Conservation (phyloP, 2,888 invertebrate genomes). For the Patella pellucida region DNA sequence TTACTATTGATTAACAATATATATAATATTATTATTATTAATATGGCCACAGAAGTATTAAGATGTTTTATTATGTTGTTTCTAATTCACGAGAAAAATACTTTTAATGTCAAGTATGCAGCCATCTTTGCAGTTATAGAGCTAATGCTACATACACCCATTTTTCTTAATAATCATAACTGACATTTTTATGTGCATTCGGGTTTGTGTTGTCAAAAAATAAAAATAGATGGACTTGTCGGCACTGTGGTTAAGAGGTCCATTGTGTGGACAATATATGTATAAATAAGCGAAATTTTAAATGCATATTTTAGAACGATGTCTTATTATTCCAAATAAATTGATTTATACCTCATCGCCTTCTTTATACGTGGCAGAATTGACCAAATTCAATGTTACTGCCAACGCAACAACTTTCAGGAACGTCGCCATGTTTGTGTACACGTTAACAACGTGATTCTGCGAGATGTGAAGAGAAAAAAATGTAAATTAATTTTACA, state of each 20-base stretch:
- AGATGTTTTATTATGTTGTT: too few relatives aligned
- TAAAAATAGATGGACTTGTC: too few relatives aligned
- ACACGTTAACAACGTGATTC: constrained; percentile 1
- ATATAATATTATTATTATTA: too few relatives aligned
- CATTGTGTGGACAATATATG: neutral
- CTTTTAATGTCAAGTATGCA: too few relatives aligned
- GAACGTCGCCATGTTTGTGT: constrained; percentile 56
- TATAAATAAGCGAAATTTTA: neutral
- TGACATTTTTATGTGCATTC: too few relatives aligned
- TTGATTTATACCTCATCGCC: constrained; percentile 53
- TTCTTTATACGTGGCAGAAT: constrained; percentile 56
- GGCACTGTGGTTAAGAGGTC: neutral
- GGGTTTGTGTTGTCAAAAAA: too few relatives aligned
- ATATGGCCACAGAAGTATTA: too few relatives aligned
- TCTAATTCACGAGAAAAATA: too few relatives aligned
- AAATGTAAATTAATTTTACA: neutral
- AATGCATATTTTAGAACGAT: neutral
- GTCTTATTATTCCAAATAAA: neutral
- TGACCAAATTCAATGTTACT: constrained; percentile 41
- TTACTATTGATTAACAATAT: too few relatives aligned
- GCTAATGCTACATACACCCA: too few relatives aligned
- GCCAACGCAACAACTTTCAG: constrained; percentile 61
- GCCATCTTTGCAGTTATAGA: too few relatives aligned
- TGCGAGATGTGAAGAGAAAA: neutral
- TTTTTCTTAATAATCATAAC: too few relatives aligned